Evolutionary conservation across 2,113 vertebrate species (phyloP).

Genomic region (Chelonoidis abingdonii): DNA sequence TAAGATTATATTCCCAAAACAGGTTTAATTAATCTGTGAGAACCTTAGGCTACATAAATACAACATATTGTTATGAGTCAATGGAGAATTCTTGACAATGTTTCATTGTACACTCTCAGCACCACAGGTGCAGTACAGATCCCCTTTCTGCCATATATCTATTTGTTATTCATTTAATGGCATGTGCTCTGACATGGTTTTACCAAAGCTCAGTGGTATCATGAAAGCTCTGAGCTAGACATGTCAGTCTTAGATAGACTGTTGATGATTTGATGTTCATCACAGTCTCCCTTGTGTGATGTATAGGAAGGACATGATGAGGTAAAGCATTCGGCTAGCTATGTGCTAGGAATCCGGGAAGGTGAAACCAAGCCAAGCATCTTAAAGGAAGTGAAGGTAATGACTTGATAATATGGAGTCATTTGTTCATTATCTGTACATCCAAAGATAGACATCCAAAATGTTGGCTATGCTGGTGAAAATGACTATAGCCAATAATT

Average conservation of each 20-base stretch:
- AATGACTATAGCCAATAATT: fast-evolving
- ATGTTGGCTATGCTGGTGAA: neutral
- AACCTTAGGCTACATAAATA: neutral
- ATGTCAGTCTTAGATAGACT: neutral
- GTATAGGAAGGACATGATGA: neutral
- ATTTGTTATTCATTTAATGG: neutral
- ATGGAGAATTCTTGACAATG: neutral
- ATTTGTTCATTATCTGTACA: neutral
- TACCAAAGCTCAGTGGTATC: neutral
- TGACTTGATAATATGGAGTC: neutral
- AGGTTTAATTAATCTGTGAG: neutral
- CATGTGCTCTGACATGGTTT: neutral
- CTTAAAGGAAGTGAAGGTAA: neutral
- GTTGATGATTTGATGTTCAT: neutral
- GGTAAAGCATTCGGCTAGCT: neutral
- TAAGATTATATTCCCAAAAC: neutral
- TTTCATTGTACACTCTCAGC: neutral
- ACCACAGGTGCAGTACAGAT: neutral
- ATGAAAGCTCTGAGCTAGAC: neutral
- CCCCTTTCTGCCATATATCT: neutral
- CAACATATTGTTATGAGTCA: neutral
- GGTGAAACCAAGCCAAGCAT: neutral
- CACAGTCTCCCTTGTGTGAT: neutral
- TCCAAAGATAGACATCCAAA: neutral
- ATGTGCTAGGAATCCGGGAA: neutral